phyloP scores from a whole-genome alignment of 2,113 vertebrate species.

The Climacteris rufus region DNA sequence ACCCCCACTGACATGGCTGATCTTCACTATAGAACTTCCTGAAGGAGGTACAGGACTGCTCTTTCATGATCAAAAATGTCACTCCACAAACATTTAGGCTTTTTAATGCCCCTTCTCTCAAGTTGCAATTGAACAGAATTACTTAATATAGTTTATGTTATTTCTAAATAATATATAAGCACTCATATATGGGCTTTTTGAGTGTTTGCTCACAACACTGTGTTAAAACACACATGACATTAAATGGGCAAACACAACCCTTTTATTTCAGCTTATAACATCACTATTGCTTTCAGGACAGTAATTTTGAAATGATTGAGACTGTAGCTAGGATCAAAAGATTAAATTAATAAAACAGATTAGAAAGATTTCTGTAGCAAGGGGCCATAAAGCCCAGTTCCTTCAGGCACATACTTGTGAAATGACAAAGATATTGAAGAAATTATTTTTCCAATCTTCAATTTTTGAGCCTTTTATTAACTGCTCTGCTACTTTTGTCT shows the following conservation, averaged over 20 bases:
- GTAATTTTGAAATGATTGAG: not conserved
- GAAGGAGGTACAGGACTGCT: not conserved
- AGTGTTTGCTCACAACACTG: not conserved
- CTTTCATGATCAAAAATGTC: not conserved
- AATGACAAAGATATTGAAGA: not conserved
- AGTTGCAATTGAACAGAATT: not conserved
- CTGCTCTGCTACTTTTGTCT: not conserved
- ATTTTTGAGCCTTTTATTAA: not conserved
- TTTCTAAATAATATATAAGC: not conserved
- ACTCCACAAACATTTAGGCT: not conserved
- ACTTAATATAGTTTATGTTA: not conserved
- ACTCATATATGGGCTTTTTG: not conserved
- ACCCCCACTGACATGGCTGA: not conserved
- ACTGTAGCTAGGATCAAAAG: not conserved
- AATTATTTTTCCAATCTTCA: not conserved
- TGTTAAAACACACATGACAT: not conserved
- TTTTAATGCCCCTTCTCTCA: not conserved
- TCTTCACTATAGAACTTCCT: no score
- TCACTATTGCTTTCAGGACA: not conserved
- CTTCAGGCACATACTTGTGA: not conserved
- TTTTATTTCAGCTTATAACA: not conserved
- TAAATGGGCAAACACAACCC: not conserved
- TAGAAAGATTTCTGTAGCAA: not conserved
- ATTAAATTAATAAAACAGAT: not conserved
- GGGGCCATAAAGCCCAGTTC: not conserved